Base-by-base conservation (phyloP, 2,797 vertebrate genomes). In the Acrocephalus scirpaceus region DNA sequence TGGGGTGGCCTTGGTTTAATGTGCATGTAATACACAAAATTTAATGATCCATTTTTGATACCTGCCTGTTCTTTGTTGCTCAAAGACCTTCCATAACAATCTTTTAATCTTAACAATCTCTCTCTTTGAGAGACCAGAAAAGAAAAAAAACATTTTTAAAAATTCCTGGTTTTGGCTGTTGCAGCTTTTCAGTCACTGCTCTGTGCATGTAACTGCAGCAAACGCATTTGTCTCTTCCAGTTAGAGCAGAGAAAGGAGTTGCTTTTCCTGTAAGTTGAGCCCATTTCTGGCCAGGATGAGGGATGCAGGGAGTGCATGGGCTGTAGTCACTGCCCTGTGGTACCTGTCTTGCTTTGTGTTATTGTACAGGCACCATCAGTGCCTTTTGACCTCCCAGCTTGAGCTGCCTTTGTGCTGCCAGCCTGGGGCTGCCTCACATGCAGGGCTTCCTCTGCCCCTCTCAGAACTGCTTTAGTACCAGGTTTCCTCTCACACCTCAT, bases 241-340 rank as follows among this genome's bases (percentile, higher is more conserved):
- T 45, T 38, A 67, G 62, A 70, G 51, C 70, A 84, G 66, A 84
- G 66, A 78, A 48, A 65, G 38, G 60, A n/a, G 42, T 34, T 74
- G 32, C 27, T 60, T 44, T 57, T 45, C 32, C 7, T 67, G 26
- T 36, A 57, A 27, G 42, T 7, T 60, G 47, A 50, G 60, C 29
- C 56, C 62, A 4, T 73, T 96, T 93, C 58, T 94, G 73, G 83
- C 62, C 70, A 38, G 17, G 17, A 10, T 32, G 84, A 32, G 36
- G 89, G 48, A 12, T 3, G 16, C 34, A 50, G 34, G 42, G 67
- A 72, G 54, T 30, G 21, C 27, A 0, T 0, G 2, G 53, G 57
- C 71, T 71, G 26, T 19, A 70, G 56, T 56, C 42, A 12, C 20
- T 71, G 69, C 57, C 42, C 74, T 6, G 0, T 62, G 72, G 32